These are phyloP conservation scores for Orius laevigatus DNA, from an alignment of 1,140 invertebrate genomes.

Conservation along the genomic window DNA sequence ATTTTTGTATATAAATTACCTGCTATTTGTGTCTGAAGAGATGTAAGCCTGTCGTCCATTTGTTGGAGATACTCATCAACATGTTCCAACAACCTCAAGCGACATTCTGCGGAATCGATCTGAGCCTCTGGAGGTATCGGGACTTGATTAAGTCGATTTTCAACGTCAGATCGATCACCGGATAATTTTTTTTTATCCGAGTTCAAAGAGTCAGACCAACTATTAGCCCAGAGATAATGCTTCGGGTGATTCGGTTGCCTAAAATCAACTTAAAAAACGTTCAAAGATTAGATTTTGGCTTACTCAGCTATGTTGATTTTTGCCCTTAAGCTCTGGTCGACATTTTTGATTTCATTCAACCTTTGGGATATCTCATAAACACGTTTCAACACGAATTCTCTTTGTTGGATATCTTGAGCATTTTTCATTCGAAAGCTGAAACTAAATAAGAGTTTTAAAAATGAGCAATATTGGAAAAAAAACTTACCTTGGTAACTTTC, in stretches of 20 bases:
- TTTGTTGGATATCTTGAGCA: slow-evolving; percentile 28
- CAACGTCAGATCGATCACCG: slow-evolving; percentile 21
- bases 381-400: slow-evolving; percentile 36
- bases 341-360: slow-evolving; percentile 44
- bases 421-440: slow-evolving; percentile 27
- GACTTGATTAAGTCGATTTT: not conserved
- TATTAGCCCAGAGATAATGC: slow-evolving; percentile 68
- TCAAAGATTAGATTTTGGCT: slow-evolving; percentile 26
- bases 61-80: slow-evolving; percentile 53
- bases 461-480: not conserved
- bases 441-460: slow-evolving; percentile 20
- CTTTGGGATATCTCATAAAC: slow-evolving; percentile 55
- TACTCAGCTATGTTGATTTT: slow-evolving; percentile 63
- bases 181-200: slow-evolving; percentile 18
- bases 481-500: slow-evolving; percentile 44
- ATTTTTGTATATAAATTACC: slow-evolving; percentile 35
- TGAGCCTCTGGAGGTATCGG: slow-evolving; percentile 63
- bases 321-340: slow-evolving; percentile 50
- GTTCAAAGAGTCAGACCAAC: slow-evolving; percentile 45
- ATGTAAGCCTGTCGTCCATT: slow-evolving; percentile 50
- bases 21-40: slow-evolving; percentile 59
- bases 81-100: slow-evolving; percentile 63
- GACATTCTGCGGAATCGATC: slow-evolving; percentile 60
- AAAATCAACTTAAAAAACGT: slow-evolving; percentile 5
- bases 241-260: slow-evolving; percentile 64